Evolutionary conservation across 2,888 invertebrate genomes (phyloP).

Genomic region (Temnothorax rugatulus): DNA sequence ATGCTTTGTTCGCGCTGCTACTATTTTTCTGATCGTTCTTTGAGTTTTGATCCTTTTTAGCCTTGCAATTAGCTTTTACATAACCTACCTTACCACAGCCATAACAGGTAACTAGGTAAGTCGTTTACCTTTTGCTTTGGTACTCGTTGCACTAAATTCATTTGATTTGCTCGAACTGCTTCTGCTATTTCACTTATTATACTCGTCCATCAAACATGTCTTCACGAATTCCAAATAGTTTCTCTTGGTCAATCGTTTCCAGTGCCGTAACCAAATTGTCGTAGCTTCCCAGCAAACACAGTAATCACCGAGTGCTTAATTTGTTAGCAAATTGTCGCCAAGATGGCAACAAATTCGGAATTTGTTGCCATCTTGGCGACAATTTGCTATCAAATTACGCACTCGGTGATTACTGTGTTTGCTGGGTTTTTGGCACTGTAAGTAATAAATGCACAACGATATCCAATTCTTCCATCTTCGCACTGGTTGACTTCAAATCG

Average conservation of each 20-base stretch:
- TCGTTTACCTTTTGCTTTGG: not conserved
- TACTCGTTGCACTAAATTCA: not conserved
- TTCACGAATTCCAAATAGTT: not conserved
- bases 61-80: not conserved
- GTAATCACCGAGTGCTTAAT: too few species aligned
- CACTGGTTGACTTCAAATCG: too few species aligned
- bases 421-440: not conserved
- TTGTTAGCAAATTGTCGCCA: too few species aligned
- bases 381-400: too few species aligned
- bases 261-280: not conserved
- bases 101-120: not conserved
- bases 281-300: too few species aligned
- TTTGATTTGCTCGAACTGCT: not conserved
- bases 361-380: too few species aligned
- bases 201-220: not conserved
- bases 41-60: not conserved
- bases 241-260: not conserved
- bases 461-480: not conserved
- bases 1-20: not conserved
- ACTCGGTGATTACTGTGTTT: too few species aligned
- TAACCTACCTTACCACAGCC: not conserved
- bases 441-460: not conserved
- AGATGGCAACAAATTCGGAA: too few species aligned
- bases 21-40: not conserved
- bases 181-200: not conserved